Conservation (phyloP, 2,113 vertebrate species). For the Stercorarius parasiticus region DNA sequence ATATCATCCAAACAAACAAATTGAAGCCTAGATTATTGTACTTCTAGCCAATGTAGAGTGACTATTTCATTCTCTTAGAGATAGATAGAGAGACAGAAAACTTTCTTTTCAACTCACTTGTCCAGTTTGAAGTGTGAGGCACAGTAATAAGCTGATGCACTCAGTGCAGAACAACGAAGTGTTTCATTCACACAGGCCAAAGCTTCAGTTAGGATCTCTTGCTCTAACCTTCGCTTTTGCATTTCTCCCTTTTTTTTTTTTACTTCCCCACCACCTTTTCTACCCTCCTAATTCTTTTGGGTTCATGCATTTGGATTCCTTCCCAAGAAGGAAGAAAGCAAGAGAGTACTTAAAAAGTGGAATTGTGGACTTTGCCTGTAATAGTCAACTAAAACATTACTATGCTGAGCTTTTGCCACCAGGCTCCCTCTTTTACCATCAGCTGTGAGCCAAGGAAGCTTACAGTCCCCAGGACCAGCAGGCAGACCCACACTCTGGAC, state of each 20-base stretch:
- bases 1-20: neutral
- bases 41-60: neutral
- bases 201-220: neutral
- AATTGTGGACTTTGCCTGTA: neutral
- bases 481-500: neutral
- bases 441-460: neutral
- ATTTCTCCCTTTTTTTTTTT: neutral
- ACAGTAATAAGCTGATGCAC: neutral
- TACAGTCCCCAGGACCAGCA: neutral
- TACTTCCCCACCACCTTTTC: neutral
- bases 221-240: neutral
- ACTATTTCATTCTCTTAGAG: neutral
- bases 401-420: neutral
- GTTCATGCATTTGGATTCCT: neutral
- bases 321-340: neutral
- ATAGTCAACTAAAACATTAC: neutral
- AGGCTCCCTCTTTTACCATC: neutral
- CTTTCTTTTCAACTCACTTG: neutral
- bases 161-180: neutral
- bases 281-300: neutral
- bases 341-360: neutral
- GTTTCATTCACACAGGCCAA: neutral
- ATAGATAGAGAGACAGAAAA: neutral
- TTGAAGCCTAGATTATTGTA: neutral
- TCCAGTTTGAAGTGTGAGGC: neutral